phyloP scores from a whole-genome alignment of 2,888 invertebrate species.

The Ceriagrion tenellum region DNA sequence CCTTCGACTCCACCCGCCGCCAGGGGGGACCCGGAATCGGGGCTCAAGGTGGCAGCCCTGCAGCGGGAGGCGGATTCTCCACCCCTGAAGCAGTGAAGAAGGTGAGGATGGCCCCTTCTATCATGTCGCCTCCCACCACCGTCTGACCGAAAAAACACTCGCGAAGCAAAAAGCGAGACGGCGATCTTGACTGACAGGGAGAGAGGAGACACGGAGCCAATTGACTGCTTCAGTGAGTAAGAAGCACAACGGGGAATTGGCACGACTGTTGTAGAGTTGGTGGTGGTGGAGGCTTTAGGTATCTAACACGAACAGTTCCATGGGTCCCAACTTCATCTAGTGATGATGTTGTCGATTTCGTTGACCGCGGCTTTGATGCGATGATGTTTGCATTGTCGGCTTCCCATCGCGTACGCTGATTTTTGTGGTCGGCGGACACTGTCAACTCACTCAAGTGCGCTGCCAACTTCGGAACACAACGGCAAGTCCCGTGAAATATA shows the following conservation, averaged over 20 bases:
- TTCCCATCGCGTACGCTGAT: too few relatives aligned
- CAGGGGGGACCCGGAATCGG: conserved; percentile 65
- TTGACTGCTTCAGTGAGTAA: conserved; percentile 48
- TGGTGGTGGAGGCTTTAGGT: conserved; percentile 56
- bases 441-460: too few relatives aligned
- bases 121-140: conserved; percentile 93
- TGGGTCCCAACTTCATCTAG: background rate
- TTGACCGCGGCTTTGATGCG: too few relatives aligned
- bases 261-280: background rate
- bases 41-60: conserved; percentile 72
- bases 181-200: conserved; percentile 35
- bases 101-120: conserved; percentile 93
- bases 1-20: conserved; percentile 66
- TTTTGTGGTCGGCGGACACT: too few relatives aligned
- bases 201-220: conserved; percentile 13
- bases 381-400: too few relatives aligned
- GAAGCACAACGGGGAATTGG: background rate
- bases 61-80: conserved; percentile 77
- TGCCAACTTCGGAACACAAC: too few relatives aligned
- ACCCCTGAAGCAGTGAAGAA: conserved; percentile 89
- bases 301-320: conserved; percentile 62
- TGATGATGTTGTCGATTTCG: too few relatives aligned
- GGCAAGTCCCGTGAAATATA: too few relatives aligned
- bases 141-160: conserved; percentile 81
- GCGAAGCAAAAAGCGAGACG: conserved; percentile 17